These are phyloP conservation scores for Myripristis murdjan DNA, from an alignment of 2,797 vertebrate genomes.

Conservation along the genomic window DNA sequence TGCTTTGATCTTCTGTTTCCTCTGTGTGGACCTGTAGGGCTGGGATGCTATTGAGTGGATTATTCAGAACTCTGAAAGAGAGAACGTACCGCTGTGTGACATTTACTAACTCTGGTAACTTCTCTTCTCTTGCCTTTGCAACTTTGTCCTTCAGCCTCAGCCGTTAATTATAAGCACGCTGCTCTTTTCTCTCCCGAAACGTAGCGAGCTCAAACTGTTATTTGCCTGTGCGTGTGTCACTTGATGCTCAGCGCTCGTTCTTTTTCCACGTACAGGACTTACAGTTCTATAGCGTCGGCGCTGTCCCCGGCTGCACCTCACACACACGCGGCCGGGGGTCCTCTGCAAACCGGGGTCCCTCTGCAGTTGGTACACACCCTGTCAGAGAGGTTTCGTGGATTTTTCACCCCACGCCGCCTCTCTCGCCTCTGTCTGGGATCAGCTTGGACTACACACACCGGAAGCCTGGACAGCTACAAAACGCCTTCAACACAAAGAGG, in stretches of 20 bases:
- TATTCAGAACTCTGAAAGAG: constrained; percentile 95
- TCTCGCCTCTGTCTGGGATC: constrained; percentile 17
- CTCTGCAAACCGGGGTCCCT: constrained; percentile 35
- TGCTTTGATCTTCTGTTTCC: constrained; percentile 48
- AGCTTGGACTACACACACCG: constrained; percentile 5
- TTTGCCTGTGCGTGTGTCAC: neutral
- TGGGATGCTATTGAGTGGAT: constrained; percentile 99
- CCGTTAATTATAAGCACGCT: constrained; percentile 17
- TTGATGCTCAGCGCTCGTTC: constrained; percentile 3
- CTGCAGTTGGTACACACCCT: constrained; percentile 9
- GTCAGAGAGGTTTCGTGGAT: constrained; percentile 10
- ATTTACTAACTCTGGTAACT: constrained; percentile 88
- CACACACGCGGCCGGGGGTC: constrained; percentile 1
- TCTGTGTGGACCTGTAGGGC: constrained; percentile 90
- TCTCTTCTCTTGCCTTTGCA: constrained; percentile 31
- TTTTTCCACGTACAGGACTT: constrained; percentile 48
- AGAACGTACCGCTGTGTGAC: constrained; percentile 85
- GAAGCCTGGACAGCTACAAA: constrained; percentile 30
- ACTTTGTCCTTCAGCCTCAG: constrained; percentile 18
- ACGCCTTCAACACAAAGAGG: constrained; percentile 44
- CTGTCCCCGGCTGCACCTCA: constrained; percentile 40
- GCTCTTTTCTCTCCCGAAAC: neutral
- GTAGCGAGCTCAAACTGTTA: neutral
- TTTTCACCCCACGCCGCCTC: constrained; percentile 9
- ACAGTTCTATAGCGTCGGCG: constrained; percentile 23